phyloP scores from a whole-genome alignment of 2,888 invertebrate species.

The Clostera curtula region DNA sequence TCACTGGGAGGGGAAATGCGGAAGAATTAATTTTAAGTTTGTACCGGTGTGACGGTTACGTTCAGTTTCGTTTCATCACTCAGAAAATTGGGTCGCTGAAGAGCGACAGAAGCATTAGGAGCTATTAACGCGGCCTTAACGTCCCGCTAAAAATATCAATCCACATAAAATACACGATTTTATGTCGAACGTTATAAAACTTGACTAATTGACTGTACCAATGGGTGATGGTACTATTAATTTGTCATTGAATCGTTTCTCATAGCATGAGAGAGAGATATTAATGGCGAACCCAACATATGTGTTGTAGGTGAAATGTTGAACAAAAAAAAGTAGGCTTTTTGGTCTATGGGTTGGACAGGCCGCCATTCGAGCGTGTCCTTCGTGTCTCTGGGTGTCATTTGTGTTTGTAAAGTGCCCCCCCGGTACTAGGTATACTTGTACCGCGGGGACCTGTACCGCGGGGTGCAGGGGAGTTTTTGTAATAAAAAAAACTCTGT shows the following conservation, averaged over 20 bases:
- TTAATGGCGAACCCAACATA: no score
- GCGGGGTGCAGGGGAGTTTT: no score
- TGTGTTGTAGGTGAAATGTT: no score
- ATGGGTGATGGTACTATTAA: constrained; percentile 15
- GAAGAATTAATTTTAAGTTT: constrained; percentile 42
- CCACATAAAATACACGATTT: constrained; percentile 27
- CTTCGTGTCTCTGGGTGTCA: no score
- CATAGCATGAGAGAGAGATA: constrained; percentile 10
- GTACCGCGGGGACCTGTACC: no score
- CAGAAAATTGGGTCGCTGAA: constrained; percentile 42
- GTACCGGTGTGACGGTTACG: constrained; percentile 33
- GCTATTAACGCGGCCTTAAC: constrained; percentile 61
- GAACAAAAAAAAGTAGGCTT: no score
- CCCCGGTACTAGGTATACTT: no score
- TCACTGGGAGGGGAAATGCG: constrained; percentile 38
- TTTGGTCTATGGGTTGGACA: no score
- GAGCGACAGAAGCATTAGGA: constrained; percentile 42
- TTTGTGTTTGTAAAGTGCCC: no score
- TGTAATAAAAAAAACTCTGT: no score
- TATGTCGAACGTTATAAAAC: constrained; percentile 23
- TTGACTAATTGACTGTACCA: constrained; percentile 25
- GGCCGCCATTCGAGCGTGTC: no score
- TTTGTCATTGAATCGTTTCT: constrained; percentile 12
- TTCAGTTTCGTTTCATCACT: constrained; percentile 40
- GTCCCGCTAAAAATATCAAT: constrained; percentile 45